A percentile compares a stretch with the other conserved stretches of the same genome.
Evolutionary conservation across 1,140 invertebrate species (phyloP).

Genomic region (Megalopta genalis): DNA sequence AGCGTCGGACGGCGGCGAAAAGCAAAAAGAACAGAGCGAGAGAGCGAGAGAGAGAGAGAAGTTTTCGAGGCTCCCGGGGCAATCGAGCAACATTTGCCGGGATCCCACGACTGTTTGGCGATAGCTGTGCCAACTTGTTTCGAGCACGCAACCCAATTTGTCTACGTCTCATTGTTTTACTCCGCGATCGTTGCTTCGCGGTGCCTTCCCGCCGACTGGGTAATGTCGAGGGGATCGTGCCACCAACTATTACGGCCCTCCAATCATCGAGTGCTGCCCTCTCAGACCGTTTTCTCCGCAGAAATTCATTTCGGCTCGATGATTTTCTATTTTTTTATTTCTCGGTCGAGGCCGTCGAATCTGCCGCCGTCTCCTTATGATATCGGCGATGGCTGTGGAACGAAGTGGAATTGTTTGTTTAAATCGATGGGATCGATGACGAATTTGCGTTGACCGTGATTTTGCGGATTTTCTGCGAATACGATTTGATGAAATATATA

Average conservation of each 20-base stretch:
- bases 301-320: neutral
- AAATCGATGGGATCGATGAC: too few species aligned
- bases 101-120: conserved; percentile 80
- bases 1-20: conserved; percentile 35
- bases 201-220: conserved; percentile 18
- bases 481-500: too few species aligned
- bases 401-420: too few species aligned
- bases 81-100: conserved; percentile 77
- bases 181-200: conserved; percentile 3
- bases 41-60: conserved; percentile 57
- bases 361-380: too few species aligned
- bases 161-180: conserved; percentile 79
- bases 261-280: conserved; percentile 59
- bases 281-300: conserved; percentile 4
- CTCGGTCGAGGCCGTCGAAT: too few species aligned
- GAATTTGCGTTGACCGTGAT: too few species aligned
- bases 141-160: conserved; percentile 79
- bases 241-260: conserved; percentile 55
- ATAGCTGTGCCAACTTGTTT: conserved; percentile 80
- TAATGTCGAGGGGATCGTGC: conserved; percentile 32
- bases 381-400: too few species aligned
- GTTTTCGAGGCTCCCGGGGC: conserved; percentile 61
- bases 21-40: conserved; percentile 51
- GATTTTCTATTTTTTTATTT: too few species aligned
- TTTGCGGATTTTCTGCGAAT: too few species aligned